Evolutionary conservation across 2,113 vertebrate genomes (phyloP).

Genomic region (Corapipo altera): DNA sequence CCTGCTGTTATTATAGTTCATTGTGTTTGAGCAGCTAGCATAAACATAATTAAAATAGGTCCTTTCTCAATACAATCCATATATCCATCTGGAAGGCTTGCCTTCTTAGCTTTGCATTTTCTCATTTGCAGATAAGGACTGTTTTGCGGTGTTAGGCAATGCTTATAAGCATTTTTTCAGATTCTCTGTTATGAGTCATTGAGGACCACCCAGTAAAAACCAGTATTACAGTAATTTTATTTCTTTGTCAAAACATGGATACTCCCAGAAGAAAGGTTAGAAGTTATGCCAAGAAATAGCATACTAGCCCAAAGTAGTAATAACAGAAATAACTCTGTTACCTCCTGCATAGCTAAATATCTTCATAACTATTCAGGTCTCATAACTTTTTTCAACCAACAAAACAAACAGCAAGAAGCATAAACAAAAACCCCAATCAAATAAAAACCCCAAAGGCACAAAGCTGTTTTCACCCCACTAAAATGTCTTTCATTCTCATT

Average conservation of each 20-base stretch:
- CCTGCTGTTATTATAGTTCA: background rate
- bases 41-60: background rate
- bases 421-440: rapidly evolving
- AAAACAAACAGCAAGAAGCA: background rate
- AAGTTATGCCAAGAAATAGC: background rate
- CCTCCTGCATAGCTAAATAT: background rate
- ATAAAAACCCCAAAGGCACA: background rate
- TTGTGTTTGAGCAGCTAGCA: background rate
- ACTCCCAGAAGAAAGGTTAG: background rate
- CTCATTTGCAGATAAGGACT: background rate
- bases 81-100: background rate
- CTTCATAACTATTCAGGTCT: background rate
- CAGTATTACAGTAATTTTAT: background rate
- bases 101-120: background rate
- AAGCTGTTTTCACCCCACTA: background rate
- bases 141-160: background rate
- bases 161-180: background rate
- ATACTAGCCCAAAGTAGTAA: background rate
- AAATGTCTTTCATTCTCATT: background rate
- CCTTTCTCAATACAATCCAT: background rate
- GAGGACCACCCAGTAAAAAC: background rate
- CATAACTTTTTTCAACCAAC: background rate
- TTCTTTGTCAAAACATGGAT: background rate
- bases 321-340: background rate
- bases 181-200: background rate